phyloP scores from a whole-genome alignment of 2,797 vertebrate genomes.

The Tauraco hartlaubi region DNA sequence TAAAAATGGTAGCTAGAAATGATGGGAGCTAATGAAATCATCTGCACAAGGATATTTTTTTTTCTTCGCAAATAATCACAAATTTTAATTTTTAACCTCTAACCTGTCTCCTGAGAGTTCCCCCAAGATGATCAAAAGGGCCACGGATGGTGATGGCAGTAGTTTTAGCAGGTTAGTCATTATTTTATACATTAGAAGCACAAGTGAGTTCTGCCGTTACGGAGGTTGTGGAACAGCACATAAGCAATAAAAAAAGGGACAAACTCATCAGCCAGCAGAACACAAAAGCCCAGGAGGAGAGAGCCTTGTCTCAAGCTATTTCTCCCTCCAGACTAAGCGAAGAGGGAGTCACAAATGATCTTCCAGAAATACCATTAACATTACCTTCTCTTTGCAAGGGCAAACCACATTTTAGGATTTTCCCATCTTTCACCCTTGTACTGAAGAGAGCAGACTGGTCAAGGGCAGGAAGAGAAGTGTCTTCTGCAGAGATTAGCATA shows the following conservation, averaged over 20 bases:
- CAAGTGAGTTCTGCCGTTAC: neutral
- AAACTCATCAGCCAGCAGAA: neutral
- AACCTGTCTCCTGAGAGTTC: accelerated
- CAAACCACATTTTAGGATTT: neutral
- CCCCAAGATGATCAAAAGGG: neutral
- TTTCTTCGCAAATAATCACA: neutral
- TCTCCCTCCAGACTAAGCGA: neutral
- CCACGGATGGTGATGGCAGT: neutral
- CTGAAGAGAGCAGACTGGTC: neutral
- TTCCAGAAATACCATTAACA: neutral
- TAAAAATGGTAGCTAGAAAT: neutral
- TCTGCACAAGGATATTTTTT: neutral
- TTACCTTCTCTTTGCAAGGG: neutral
- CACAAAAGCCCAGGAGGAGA: neutral
- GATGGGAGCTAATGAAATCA: neutral
- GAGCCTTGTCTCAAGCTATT: neutral
- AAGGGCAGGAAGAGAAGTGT: neutral
- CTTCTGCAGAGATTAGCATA: neutral
- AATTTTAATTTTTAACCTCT: neutral
- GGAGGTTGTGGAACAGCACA: neutral
- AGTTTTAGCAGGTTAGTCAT: neutral
- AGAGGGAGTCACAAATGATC: neutral
- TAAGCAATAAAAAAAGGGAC: neutral
- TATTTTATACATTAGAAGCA: neutral
- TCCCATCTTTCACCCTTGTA: neutral